Evolutionary conservation across 2,797 vertebrate species (phyloP), one percentile per base, ranked within the genome.

Genomic region (Protosalanx chinensis): DNA sequence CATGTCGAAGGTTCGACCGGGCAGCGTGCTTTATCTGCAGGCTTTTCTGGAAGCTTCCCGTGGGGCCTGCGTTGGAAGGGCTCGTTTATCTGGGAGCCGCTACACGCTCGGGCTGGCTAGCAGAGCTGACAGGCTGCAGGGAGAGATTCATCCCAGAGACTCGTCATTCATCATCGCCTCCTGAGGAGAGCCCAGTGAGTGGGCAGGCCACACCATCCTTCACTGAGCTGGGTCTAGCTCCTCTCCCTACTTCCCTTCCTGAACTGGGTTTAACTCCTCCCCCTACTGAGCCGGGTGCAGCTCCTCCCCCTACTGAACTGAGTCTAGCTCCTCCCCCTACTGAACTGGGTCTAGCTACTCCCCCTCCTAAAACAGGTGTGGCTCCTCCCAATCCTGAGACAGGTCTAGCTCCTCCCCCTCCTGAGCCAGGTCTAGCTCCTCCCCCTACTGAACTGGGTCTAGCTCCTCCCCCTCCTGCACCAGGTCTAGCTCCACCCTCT

Each of bases 31-130:
- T 76, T 73, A 77, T 81, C 79, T 80, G 76, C 75, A 78, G 75
- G 73, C 80, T 77, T 81, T 72, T 56, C 41, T 71, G 68, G 77
- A 30, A 82, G 76, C 80, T 78, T 79, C 79, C 64, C 68, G 78
- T 68, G 81, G 60, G 20, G 1, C 69, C 69, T 61, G 57, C 64
- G 76, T 51, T 72, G 57, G n/a, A 32, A 73, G 64, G 64, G 68
- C 72, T 79, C 46, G 35, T 77, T 75, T 72, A 73, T 79, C 77
- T 74, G 70, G 75, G 78, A 82, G 74, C 67, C 62, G 75, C 79
- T 77, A 35, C 13, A 65, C 76, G 70, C 74, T 72, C 63, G 75
- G 53, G 12, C 72, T 73, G 69, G 72, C 71, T 66, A 61, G 75
- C 69, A 74, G 76, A 84, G 81, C 77, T 46, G 41, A 2, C 10